These are phyloP conservation scores for Dromas ardeola DNA, from an alignment of 2,113 vertebrate genomes.

Conservation along the genomic window DNA sequence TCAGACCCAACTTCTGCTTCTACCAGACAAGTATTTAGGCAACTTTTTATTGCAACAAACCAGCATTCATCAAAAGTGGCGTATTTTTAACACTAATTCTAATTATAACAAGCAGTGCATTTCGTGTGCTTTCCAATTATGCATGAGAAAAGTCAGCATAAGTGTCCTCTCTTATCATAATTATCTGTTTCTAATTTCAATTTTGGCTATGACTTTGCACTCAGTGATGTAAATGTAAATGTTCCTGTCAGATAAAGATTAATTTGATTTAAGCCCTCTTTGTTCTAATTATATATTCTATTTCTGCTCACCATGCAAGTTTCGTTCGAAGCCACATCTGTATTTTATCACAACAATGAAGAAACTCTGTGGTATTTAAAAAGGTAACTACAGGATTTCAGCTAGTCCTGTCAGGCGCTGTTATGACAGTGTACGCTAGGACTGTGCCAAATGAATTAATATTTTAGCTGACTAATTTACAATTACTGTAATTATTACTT, in stretches of 20 bases:
- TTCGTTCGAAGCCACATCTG: constrained; percentile 79
- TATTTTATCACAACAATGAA: constrained; percentile 80
- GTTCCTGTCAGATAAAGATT: constrained; percentile 86
- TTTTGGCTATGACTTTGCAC: constrained; percentile 84
- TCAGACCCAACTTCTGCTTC: constrained; percentile 59
- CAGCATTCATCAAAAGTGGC: constrained; percentile 68
- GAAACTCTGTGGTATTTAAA: constrained; percentile 63
- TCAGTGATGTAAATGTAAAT: constrained; percentile 86
- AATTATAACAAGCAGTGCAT: constrained; percentile 80
- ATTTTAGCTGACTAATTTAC: constrained; percentile 73
- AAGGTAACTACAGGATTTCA: constrained; percentile 68
- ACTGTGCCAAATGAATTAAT: constrained; percentile 70
- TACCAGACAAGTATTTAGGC: constrained; percentile 66
- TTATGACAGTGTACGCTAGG: constrained; percentile 51
- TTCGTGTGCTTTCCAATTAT: constrained; percentile 82
- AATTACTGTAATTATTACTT: constrained; percentile 74
- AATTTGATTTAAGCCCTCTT: constrained; percentile 86
- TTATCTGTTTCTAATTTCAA: constrained; percentile 89
- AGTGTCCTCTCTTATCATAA: constrained; percentile 84
- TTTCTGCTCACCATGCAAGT: constrained; percentile 82
- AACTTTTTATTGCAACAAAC: constrained; percentile 61
- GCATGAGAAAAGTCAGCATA: constrained; percentile 75
- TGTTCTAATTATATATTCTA: constrained; percentile 87
- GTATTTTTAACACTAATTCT: constrained; percentile 75
- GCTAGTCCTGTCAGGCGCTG: constrained; percentile 54